Evolutionary conservation across 2,888 invertebrate species (phyloP), one percentile per base, ranked within the genome.

Genomic region (Fragum sueziense): DNA sequence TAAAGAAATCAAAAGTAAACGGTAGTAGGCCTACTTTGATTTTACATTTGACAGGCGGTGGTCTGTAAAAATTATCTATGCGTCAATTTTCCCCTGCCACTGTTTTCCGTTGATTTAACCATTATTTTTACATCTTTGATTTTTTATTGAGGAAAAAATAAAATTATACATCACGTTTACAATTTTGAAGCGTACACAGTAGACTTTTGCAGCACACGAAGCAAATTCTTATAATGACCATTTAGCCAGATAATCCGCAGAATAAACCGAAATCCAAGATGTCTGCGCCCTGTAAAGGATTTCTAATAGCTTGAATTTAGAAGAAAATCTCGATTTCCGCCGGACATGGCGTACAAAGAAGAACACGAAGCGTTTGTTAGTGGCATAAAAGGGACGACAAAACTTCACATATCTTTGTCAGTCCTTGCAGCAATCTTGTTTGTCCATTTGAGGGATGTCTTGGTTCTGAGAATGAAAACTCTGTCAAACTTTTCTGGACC

Each of bases 341-440:
- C 11, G 11, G 25, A 7, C 11, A 80, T 82, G 80, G 73, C 73
- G 0, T 90, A 88, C 78, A 89, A 88, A 70, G 52, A 80, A 37
- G 79, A 82, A 33, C 90, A 90, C 54, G 87, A 89, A 79, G 68
- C 74, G 11, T 90, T 90, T 82, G 85, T 90, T 2, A 84, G 87
- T 59, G 87, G 86, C 1, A 86, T 87, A 54, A 76, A 80, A 29
- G 90, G 90, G 20, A 86, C 89, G 1, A 47, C 80, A 6, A 47
- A 59, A 3, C 7, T 71, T 4, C 87, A 88, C 62, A 82, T 89
- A 25, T 70, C 85, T 11, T 17, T 84, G 4, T 62, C 84, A 29
- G 79, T 85, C 4, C 25, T 82, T 9, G 67, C 86, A 0, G 79
- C 84, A 7, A 70, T 84, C 0, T 41, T 85, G 31, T 69, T 84